Evolutionary conservation across 2,797 vertebrate genomes (phyloP), one percentile per base, ranked within the genome.

Genomic region (Moxostoma hubbsi): DNA sequence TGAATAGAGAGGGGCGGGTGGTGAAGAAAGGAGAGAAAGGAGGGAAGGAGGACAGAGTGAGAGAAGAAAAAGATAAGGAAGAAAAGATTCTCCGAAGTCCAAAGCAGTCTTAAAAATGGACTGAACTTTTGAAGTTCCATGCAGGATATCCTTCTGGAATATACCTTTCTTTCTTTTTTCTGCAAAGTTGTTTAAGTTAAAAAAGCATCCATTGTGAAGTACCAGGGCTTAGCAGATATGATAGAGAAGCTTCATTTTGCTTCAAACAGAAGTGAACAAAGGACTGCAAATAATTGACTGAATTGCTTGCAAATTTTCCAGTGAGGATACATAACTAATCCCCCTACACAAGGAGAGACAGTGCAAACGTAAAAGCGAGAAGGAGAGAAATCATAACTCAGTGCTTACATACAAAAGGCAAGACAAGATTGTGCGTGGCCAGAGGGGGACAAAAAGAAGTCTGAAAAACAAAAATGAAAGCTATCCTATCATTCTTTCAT

Each of bases 1-100:
- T 92, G 90, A 92, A 92, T 89, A 86, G 85, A 81, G 82, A 66
- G 64, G 70, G 78, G 74, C 18, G 77, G 79, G 53, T 79, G 71
- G 68, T 54, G 57, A 66, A 74, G 46, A 84, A 68, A 80, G 16
- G 51, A 67, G 74, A 80, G 58, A 78, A 79, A 78, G 62, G 62
- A 82, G 61, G 75, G 72, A 78, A 73, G 79, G 73, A 70, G 43
- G 13, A 70, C 4, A 36, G 53, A 16, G 4, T 24, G 18, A 70
- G 63, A 64, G 70, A 72, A 57, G 68, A 65, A 59, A 53, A 73
- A 58, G 18, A 54, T 75, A 63, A 61, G 49, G 24, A 24, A 24
- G 24, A 24, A 86, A 79, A 77, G 71, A 79, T 76, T 77, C 69
- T 46, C 13, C 50, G 57, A 82, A 82, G 67, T 73, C n/a, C 58